These are phyloP conservation scores for Urocyon cinereoargenteus DNA, from an alignment of 2,797 vertebrate genomes.

Conservation along the genomic window DNA sequence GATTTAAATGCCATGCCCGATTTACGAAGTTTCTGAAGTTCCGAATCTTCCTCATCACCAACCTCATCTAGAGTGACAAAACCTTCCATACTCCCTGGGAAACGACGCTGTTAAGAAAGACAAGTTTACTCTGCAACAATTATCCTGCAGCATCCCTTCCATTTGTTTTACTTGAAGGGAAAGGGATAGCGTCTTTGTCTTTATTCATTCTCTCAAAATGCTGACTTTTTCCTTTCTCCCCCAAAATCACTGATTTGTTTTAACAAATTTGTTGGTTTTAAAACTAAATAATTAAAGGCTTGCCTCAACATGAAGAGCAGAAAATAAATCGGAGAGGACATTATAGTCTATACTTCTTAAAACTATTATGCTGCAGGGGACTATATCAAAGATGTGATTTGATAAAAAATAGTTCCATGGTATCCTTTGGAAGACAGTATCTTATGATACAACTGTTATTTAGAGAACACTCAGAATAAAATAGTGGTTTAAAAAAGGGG, in stretches of 20 bases:
- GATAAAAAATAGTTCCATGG: not conserved
- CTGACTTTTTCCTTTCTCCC: not conserved
- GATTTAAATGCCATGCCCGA: conserved; percentile 82
- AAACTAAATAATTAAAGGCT: conserved; percentile 23
- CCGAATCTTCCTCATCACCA: conserved; percentile 92
- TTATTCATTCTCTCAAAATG: conserved; percentile 56
- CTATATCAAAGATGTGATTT: not conserved
- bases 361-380: not conserved
- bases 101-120: conserved; percentile 89
- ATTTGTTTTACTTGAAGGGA: conserved; percentile 75
- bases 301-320: not conserved
- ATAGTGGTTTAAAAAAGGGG: not conserved
- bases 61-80: conserved; percentile 97
- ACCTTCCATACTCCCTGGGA: conserved; percentile 95
- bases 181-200: conserved; percentile 70
- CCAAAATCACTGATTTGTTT: not conserved
- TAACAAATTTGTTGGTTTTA: not conserved
- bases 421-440: not conserved
- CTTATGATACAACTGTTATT: not conserved
- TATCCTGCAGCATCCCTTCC: conserved; percentile 79
- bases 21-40: conserved; percentile 87
- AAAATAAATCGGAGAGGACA: not conserved
- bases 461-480: not conserved
- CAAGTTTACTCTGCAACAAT: conserved; percentile 83
- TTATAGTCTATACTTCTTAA: not conserved